Percentiles rank a stretch among this genome's conserved stretches.
These are phyloP conservation scores for Hyperoplus lanceolatus DNA, from an alignment of 2,797 vertebrate genomes.

Conservation along the genomic window DNA sequence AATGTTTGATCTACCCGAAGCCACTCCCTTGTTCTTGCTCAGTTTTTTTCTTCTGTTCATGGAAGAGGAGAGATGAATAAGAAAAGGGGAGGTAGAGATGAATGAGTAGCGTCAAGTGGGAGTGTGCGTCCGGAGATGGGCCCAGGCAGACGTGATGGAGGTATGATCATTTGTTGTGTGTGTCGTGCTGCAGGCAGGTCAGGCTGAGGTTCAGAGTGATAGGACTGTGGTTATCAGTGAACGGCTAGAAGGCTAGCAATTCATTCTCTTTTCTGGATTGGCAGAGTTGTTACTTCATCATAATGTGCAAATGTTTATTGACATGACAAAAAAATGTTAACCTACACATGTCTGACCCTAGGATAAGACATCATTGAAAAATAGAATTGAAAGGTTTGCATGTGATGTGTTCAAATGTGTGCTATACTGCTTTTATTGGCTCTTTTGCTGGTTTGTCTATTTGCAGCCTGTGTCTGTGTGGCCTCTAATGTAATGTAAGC, in stretches of 20 bases:
- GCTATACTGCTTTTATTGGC: not conserved
- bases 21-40: conserved; percentile 69
- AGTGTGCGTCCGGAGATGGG: conserved; percentile 60
- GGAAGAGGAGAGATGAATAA: conserved; percentile 73
- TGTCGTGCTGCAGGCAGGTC: conserved; percentile 60
- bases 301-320: not conserved
- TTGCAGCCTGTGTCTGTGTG: not conserved
- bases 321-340: not conserved
- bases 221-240: conserved; percentile 32
- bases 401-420: conserved; percentile 3
- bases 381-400: conserved; percentile 5
- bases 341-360: not conserved
- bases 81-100: conserved; percentile 65
- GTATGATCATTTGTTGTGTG: conserved; percentile 55
- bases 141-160: conserved; percentile 47
- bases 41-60: conserved; percentile 53
- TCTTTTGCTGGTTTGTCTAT: not conserved
- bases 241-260: not conserved
- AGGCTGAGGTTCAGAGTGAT: conserved; percentile 41
- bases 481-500: not conserved
- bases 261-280: not conserved
- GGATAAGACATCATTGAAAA: too few relatives aligned
- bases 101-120: conserved; percentile 58
- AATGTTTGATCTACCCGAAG: conserved; percentile 85
- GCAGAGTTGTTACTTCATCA: not conserved